A percentile compares a stretch with the other conserved stretches of the same genome.
phyloP scores from a whole-genome alignment of 2,888 invertebrate species.

The Steinernema carpocapsae region DNA sequence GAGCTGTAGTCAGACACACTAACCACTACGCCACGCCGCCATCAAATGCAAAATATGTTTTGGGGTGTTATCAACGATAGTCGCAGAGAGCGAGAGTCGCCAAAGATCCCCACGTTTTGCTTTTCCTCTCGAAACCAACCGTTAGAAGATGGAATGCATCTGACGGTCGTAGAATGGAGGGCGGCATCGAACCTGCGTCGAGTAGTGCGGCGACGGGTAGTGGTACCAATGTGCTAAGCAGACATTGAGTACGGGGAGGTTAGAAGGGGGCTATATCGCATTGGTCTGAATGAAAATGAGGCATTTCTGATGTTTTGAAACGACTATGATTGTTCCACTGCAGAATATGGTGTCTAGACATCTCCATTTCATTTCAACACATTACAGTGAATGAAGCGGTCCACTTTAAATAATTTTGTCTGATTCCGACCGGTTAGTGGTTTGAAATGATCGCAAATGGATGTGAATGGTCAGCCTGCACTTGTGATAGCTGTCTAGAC shows the following conservation, averaged over 20 bases:
- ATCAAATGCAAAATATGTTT: background rate
- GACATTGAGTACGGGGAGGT: background rate
- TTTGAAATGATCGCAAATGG: too few relatives aligned
- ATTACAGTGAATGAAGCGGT: too few relatives aligned
- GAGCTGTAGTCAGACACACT: background rate
- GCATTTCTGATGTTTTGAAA: too few relatives aligned
- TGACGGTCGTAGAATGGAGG: background rate
- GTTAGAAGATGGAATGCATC: constrained; percentile 1
- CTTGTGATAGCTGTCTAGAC: too few relatives aligned
- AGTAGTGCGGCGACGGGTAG: background rate
- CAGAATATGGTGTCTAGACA: too few relatives aligned
- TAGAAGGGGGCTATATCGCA: background rate
- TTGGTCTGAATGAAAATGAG: too few relatives aligned
- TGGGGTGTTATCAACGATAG: constrained; percentile 8
- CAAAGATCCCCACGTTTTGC: background rate
- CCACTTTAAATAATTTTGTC: too few relatives aligned
- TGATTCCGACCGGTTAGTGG: too few relatives aligned
- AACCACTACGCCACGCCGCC: background rate
- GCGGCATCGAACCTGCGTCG: background rate
- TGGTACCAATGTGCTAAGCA: background rate
- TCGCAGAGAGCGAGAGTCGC: background rate
- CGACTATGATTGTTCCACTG: too few relatives aligned
- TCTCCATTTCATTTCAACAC: too few relatives aligned
- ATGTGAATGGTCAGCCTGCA: too few relatives aligned
- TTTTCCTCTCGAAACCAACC: background rate